A percentile compares a stretch with the other conserved stretches of the same genome.
Evolutionary conservation across 2,113 vertebrate species (phyloP).

Genomic region (Chaetorhynchus papuensis): DNA sequence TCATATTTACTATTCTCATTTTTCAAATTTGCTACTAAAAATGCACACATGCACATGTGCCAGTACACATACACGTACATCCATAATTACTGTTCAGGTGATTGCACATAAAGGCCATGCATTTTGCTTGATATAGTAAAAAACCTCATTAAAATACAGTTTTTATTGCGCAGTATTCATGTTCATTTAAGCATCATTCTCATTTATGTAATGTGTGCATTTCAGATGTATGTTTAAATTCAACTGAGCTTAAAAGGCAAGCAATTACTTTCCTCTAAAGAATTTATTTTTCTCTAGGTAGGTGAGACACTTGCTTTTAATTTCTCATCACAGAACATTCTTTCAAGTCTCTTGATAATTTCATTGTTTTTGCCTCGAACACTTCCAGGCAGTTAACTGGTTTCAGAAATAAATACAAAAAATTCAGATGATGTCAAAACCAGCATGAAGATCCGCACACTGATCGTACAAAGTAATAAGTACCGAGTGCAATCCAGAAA

Average conservation of each 20-base stretch:
- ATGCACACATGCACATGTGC: not conserved
- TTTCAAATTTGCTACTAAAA: not conserved
- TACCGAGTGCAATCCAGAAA: not conserved
- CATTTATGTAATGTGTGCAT: not conserved
- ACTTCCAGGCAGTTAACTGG: not conserved
- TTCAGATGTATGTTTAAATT: not conserved
- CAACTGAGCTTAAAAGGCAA: not conserved
- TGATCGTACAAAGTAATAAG: not conserved
- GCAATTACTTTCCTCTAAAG: not conserved
- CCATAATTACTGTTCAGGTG: not conserved
- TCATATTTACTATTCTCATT: not conserved
- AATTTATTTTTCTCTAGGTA: not conserved
- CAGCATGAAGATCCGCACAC: rapidly evolving
- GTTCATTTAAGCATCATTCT: not conserved
- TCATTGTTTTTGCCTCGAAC: not conserved
- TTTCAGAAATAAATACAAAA: not conserved
- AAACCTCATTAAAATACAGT: not conserved
- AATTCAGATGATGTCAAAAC: not conserved
- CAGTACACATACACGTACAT: not conserved
- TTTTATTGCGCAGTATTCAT: not conserved
- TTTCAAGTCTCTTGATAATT: not conserved
- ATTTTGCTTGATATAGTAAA: not conserved
- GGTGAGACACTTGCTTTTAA: not conserved
- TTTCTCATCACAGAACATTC: not conserved
- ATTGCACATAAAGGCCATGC: not conserved